phyloP scores from a whole-genome alignment of 2,797 vertebrate genomes.

The Hydrocynus forskahlii region DNA sequence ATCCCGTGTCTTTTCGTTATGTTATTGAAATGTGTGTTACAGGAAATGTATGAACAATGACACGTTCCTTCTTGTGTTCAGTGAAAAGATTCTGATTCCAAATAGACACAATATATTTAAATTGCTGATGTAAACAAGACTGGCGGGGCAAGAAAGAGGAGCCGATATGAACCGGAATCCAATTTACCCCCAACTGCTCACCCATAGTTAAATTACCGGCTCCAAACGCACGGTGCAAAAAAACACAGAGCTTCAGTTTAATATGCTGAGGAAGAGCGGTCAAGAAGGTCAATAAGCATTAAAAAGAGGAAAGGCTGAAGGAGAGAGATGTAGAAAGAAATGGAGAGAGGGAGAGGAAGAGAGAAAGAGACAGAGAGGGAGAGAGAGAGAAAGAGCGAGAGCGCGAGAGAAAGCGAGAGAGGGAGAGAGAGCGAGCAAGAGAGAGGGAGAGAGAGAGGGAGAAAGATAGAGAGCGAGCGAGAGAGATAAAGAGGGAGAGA shows the following conservation, averaged over 20 bases:
- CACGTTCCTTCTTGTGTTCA: background rate
- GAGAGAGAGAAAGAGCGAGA: background rate
- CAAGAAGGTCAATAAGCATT: conserved; percentile 28
- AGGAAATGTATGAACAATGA: too few relatives aligned
- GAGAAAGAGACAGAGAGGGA: conserved; percentile 53
- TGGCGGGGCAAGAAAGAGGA: conserved; percentile 50
- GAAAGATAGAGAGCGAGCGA: too few relatives aligned
- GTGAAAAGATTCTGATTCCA: background rate
- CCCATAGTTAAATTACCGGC: background rate
- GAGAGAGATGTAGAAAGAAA: too few relatives aligned
- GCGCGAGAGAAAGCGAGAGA: too few relatives aligned
- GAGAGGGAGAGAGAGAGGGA: too few relatives aligned
- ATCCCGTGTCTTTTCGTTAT: too few relatives aligned
- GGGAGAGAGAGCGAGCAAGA: too few relatives aligned
- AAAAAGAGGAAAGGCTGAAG: background rate
- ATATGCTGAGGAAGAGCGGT: conserved; percentile 58
- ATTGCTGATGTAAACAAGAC: conserved; percentile 32
- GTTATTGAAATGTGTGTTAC: too few relatives aligned
- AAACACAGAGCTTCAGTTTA: background rate
- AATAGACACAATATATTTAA: background rate
- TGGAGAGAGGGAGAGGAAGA: too few relatives aligned
- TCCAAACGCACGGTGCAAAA: conserved; percentile 54
- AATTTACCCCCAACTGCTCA: background rate
- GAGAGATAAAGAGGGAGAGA: too few relatives aligned
- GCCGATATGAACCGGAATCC: background rate